Evolutionary conservation across 2,113 vertebrate species (phyloP).

Genomic region (Phycodurus eques): DNA sequence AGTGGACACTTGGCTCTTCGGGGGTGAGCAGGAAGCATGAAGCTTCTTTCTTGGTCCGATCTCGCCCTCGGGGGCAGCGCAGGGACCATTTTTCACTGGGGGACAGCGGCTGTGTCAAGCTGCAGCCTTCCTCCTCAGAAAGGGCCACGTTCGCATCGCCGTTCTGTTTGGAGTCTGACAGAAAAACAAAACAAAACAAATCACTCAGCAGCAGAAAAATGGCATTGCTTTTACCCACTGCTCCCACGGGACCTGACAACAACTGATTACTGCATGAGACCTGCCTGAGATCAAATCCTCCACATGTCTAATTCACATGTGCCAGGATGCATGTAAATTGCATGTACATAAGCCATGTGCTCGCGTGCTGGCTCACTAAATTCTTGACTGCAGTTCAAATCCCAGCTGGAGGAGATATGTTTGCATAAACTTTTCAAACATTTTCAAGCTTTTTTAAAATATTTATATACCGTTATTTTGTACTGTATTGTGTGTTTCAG

Average conservation of each 20-base stretch:
- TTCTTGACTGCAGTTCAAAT: no score
- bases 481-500: no score
- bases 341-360: no score
- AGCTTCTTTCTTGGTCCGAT: constrained; percentile 86
- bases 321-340: no score
- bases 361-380: no score
- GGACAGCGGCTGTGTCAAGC: constrained; percentile 83
- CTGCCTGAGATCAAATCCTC: not conserved
- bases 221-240: constrained; percentile 58
- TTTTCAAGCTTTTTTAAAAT: no score
- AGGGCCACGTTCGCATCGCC: constrained; percentile 87
- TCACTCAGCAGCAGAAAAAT: constrained; percentile 40
- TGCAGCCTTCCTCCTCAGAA: constrained; percentile 83
- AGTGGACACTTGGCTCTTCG: constrained; percentile 77
- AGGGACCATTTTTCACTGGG: constrained; percentile 79
- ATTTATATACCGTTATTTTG: no score
- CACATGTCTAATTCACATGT: no score
- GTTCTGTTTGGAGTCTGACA: constrained; percentile 92
- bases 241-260: constrained; percentile 17
- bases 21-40: constrained; percentile 88
- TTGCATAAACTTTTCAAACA: no score
- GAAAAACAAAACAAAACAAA: constrained; percentile 22
- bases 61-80: constrained; percentile 78
- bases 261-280: constrained; percentile 33
- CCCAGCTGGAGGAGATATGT: no score